Conservation (phyloP, 2,797 vertebrate genomes). For the Myotis findleyi region DNA sequence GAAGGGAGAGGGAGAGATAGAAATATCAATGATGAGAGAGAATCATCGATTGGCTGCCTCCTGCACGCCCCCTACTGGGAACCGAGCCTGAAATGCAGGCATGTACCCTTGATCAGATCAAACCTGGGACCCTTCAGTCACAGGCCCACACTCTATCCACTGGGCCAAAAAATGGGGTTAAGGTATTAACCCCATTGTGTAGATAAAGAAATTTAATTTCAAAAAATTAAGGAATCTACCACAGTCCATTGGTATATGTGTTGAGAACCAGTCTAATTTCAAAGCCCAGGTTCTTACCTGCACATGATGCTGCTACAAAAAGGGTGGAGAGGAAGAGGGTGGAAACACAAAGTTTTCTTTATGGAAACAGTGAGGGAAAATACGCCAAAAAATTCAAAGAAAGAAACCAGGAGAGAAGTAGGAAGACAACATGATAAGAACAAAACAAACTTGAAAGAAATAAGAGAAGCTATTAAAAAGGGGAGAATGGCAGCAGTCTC, state of each 20-base stretch:
- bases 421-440: neutral
- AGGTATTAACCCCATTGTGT: neutral
- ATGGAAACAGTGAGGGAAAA: neutral
- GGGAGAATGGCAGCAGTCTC: constrained; percentile 71
- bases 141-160: too few species aligned
- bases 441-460: neutral
- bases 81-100: too few species aligned
- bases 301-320: neutral
- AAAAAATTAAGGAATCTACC: constrained; percentile 21
- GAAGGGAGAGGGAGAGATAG: too few species aligned
- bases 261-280: constrained; percentile 33
- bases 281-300: neutral
- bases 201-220: constrained; percentile 43
- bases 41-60: too few species aligned
- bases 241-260: neutral
- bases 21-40: too few species aligned
- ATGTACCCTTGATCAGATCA: too few species aligned
- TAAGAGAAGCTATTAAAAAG: neutral
- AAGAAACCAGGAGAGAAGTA: neutral
- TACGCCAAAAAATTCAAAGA: constrained; percentile 15
- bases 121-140: too few species aligned
- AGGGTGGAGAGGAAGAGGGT: neutral
- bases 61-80: too few species aligned
- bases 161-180: too few species aligned
- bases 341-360: neutral